A percentile compares a stretch with the other conserved stretches of the same genome.
Conservation (phyloP, 2,888 invertebrate species). For the Autographa gamma region DNA sequence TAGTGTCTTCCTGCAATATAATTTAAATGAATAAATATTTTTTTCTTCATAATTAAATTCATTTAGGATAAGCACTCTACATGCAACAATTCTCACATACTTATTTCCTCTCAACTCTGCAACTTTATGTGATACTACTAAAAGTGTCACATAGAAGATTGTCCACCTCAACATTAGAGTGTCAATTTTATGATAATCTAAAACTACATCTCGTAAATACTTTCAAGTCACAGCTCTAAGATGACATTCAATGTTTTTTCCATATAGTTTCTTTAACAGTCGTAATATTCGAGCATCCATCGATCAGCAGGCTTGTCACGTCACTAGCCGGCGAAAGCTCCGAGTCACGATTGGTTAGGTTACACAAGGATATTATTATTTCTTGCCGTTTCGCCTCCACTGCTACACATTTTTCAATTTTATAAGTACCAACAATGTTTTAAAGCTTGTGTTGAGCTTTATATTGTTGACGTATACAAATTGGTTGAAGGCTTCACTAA, state of each 20-base stretch:
- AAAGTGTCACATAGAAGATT: too few relatives aligned
- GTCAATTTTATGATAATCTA: too few relatives aligned
- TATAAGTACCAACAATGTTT: slow-evolving; percentile 56
- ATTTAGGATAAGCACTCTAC: too few relatives aligned
- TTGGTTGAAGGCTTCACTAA: slow-evolving; percentile 18
- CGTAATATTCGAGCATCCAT: slow-evolving; percentile 37
- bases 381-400: slow-evolving; percentile 72
- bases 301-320: slow-evolving; percentile 31
- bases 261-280: neutral
- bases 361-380: slow-evolving; percentile 82
- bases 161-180: too few relatives aligned
- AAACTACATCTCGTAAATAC: too few relatives aligned
- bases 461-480: slow-evolving; percentile 21
- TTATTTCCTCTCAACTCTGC: too few relatives aligned
- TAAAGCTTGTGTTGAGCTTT: slow-evolving; percentile 40
- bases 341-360: slow-evolving; percentile 84
- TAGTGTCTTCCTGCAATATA: too few relatives aligned
- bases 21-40: too few relatives aligned
- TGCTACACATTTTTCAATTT: slow-evolving; percentile 70
- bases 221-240: neutral
- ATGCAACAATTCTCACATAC: too few relatives aligned
- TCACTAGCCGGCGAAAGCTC: slow-evolving; percentile 74
- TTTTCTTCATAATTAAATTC: too few relatives aligned
- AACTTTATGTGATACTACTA: too few relatives aligned
- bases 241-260: neutral